Percentiles rank a stretch among this genome's conserved stretches.
Conservation (phyloP, 2,888 invertebrate species). For the Archips xylosteana region DNA sequence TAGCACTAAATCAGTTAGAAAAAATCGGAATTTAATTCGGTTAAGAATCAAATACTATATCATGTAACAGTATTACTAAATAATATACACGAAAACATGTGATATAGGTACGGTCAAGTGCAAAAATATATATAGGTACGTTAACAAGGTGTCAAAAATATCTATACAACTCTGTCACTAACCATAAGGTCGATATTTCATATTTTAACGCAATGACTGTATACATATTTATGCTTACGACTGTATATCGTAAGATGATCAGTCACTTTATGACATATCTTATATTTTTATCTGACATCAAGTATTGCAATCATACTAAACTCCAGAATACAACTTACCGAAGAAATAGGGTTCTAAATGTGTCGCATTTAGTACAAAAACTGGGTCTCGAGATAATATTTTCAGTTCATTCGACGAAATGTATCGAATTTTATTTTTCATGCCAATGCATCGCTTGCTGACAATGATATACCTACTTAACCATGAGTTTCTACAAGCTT, state of each 20-base stretch:
- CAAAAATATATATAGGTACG: too few species aligned
- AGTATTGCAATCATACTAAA: not conserved
- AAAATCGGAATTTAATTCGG: too few species aligned
- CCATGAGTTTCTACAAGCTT: too few species aligned
- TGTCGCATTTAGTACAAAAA: not conserved
- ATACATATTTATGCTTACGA: too few species aligned
- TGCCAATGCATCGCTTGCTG: not conserved
- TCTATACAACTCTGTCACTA: too few species aligned
- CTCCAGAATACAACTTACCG: not conserved
- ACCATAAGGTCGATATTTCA: too few species aligned
- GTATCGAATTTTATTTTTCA: not conserved
- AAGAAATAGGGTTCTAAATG: slow-evolving; percentile 14
- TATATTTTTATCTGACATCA: slow-evolving; percentile 26
- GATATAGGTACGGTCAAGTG: slow-evolving; percentile 45
- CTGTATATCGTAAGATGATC: slow-evolving; percentile 50
- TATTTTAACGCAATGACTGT: too few species aligned
- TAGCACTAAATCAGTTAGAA: too few species aligned
- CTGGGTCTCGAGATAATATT: not conserved
- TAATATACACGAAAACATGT: slow-evolving; percentile 45
- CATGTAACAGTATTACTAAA: slow-evolving; percentile 2
- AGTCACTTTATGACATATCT: slow-evolving; percentile 65
- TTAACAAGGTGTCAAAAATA: too few species aligned
- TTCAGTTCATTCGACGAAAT: not conserved
- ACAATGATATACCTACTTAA: not conserved
- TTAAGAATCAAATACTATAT: too few species aligned